Percentiles rank a stretch among this genome's conserved stretches.
phyloP scores from a whole-genome alignment of 2,888 invertebrate species.

The Frankliniella intonsa region DNA sequence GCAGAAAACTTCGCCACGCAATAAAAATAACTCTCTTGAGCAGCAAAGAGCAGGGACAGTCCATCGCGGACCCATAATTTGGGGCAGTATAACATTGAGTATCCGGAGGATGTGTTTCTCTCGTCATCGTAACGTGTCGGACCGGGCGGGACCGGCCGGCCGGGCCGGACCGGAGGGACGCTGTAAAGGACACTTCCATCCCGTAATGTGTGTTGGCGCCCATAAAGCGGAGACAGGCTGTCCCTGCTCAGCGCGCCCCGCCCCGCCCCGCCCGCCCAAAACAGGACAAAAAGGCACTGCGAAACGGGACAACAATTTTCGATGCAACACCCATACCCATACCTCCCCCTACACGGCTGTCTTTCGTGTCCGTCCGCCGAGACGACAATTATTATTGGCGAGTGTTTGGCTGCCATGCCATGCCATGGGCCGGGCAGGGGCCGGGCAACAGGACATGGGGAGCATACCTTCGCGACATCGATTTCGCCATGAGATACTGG shows the following conservation, averaged over 20 bases:
- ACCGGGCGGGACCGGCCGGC: background rate
- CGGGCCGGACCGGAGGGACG: background rate
- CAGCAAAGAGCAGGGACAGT: background rate
- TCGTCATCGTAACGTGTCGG: conserved; percentile 18
- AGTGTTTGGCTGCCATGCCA: background rate
- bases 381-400: background rate
- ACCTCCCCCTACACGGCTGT: background rate
- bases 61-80: conserved; percentile 16
- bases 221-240: conserved; percentile 19
- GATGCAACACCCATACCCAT: background rate
- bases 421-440: background rate
- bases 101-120: conserved; percentile 10
- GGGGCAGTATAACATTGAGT: conserved; percentile 20
- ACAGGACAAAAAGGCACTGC: background rate
- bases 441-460: background rate
- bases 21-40: background rate
- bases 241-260: background rate
- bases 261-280: background rate
- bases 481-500: background rate
- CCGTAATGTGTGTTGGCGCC: conserved; percentile 17
- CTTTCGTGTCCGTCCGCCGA: background rate
- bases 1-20: too few relatives aligned
- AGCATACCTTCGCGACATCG: background rate
- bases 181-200: conserved; percentile 13
- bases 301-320: background rate